These are phyloP conservation scores for Limnephilus rhombicus DNA, from an alignment of 2,888 invertebrate species.

Conservation along the genomic window DNA sequence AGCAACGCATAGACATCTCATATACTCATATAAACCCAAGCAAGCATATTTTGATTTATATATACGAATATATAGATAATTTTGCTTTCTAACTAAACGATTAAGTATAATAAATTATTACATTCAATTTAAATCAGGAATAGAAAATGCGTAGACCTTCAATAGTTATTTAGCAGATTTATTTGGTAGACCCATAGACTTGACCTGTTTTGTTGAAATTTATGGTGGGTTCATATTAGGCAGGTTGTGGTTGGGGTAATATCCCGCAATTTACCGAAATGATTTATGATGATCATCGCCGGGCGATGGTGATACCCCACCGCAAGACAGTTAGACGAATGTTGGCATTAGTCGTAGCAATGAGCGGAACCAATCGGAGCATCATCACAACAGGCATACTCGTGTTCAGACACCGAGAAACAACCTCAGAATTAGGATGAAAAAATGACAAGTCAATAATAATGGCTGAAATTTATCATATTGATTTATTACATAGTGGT, in stretches of 20 bases:
- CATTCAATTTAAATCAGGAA: not conserved
- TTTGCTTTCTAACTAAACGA: no score
- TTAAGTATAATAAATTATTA: not conserved
- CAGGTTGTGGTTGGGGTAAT: conserved; percentile 13
- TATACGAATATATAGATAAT: no score
- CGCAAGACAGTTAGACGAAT: not conserved
- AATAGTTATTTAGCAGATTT: no score
- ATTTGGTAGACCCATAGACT: not conserved
- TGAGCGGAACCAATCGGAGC: not conserved
- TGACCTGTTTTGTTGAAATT: not conserved
- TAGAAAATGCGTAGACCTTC: no score
- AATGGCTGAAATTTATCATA: not conserved
- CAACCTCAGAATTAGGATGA: not conserved
- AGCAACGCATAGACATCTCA: no score
- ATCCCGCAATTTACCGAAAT: conserved; percentile 10
- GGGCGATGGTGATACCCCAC: not conserved
- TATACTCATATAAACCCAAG: no score
- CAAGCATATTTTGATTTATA: no score
- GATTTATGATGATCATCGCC: not conserved
- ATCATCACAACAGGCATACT: not conserved
- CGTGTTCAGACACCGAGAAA: not conserved
- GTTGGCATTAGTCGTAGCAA: not conserved
- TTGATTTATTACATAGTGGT: not conserved
- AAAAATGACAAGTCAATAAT: not conserved
- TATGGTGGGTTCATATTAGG: not conserved